Evolutionary conservation across 30 jellyfish, hydroid and myxozoan species (phyloP), one percentile per base, ranked within the genome.

Genomic region (Catostylus mosaicus): DNA sequence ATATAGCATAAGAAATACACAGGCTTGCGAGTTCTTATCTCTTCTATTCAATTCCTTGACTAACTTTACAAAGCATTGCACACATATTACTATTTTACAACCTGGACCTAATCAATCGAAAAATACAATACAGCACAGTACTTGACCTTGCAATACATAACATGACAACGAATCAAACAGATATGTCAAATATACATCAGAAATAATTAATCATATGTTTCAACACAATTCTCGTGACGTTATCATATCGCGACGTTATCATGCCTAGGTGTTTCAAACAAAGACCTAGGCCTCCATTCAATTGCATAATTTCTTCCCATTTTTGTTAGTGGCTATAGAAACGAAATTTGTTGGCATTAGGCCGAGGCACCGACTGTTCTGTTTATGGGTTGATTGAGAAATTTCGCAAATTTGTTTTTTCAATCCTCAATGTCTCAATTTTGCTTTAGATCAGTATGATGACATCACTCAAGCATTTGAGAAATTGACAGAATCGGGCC

Each of bases 391-490:
- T n/a, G n/a, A n/a, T n/a, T n/a, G n/a, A n/a, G n/a, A n/a, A n/a
- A n/a, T n/a, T n/a, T n/a, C n/a, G n/a, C n/a, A n/a, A n/a, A n/a
- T n/a, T n/a, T n/a, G n/a, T n/a, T n/a, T n/a, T n/a, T n/a, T n/a
- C n/a, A n/a, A n/a, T n/a, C n/a, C 56, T 43, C 56, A 43, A 6
- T 43, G 56, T 43, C 8, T 43, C 12, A 6, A 43, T 43, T 8
- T 6, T 43, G 8, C 40, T 35, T 24, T 45, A 87, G 96, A 75
- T 33, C 62, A 71, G 48, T 75, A 89, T 20, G 96, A 90, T 8
- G 96, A 94, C 72, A 88, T 94, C 18, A 65, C 93, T 34, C 96
- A 82, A 20, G 99, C 95, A 0, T 88, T 94, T 32, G 94, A 87
- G 37, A 61, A 95, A 4, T 90, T 94, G 0, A 83, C 99, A 29